Evolutionary conservation across 2,797 vertebrate species (phyloP).

Genomic region (Mus minutoides): DNA sequence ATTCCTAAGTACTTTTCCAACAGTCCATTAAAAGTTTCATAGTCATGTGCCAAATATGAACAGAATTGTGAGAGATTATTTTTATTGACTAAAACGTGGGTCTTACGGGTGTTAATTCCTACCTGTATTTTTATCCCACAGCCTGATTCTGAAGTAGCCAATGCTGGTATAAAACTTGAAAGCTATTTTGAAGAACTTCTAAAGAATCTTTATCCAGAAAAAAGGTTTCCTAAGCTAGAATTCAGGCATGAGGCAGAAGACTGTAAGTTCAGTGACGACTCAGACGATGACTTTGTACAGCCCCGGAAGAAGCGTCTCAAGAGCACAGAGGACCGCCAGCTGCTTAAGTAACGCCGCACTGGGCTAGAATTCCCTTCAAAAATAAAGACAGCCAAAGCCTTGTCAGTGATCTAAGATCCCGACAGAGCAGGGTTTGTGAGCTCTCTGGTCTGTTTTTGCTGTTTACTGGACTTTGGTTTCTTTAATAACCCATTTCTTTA

Average conservation of each 20-base stretch:
- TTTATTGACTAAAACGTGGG: background rate
- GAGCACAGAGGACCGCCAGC: conserved; percentile 85
- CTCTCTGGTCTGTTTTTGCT: conserved; percentile 78
- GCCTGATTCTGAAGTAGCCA: conserved; percentile 90
- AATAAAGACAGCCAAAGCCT: conserved; percentile 50
- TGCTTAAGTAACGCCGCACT: conserved; percentile 84
- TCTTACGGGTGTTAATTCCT: conserved; percentile 49
- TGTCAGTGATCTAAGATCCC: conserved; percentile 80
- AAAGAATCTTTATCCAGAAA: conserved; percentile 87
- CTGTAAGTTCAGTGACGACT: conserved; percentile 86
- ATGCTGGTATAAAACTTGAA: conserved; percentile 89
- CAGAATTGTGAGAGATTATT: conserved; percentile 29
- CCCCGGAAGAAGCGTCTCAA: conserved; percentile 90
- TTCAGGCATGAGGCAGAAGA: conserved; percentile 84
- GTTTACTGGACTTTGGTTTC: conserved; percentile 78
- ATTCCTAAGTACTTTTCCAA: background rate
- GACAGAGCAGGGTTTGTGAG: conserved; percentile 67
- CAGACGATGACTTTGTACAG: conserved; percentile 89
- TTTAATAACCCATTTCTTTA: conserved; percentile 76
- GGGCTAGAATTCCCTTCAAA: conserved; percentile 62
- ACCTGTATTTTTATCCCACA: conserved; percentile 82
- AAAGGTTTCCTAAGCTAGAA: conserved; percentile 84
- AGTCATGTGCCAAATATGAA: background rate
- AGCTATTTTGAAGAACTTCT: conserved; percentile 90
- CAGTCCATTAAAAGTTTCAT: background rate